Evolutionary conservation across 2,888 invertebrate species (phyloP).

Genomic region (Lordiphosa fenestrarum): DNA sequence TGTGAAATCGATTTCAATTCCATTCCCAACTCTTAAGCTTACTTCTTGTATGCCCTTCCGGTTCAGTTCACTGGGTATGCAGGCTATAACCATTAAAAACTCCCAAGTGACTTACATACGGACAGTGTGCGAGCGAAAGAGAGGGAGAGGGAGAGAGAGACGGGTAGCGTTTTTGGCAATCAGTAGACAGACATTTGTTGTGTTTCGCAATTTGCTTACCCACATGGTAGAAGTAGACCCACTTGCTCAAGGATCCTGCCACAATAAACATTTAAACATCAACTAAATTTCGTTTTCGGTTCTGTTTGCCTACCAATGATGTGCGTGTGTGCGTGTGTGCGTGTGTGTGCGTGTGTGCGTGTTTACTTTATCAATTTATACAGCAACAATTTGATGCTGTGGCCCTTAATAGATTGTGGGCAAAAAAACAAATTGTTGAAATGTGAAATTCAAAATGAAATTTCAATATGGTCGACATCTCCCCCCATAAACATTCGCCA

Average conservation of each 20-base stretch:
- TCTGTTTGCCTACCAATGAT: slow-evolving; percentile 21
- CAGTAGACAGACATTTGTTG: slow-evolving; percentile 68
- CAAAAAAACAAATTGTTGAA: slow-evolving; percentile 8
- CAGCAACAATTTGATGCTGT: slow-evolving; percentile 25
- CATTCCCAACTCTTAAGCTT: neutral
- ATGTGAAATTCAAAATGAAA: slow-evolving; percentile 29
- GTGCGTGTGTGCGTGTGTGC: neutral
- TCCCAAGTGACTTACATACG: slow-evolving; percentile 48
- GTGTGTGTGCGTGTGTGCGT: slow-evolving; percentile 1
- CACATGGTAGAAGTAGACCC: slow-evolving; percentile 13
- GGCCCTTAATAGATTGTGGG: slow-evolving; percentile 6
- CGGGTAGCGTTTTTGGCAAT: slow-evolving; percentile 48
- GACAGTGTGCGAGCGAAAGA: slow-evolving; percentile 3
- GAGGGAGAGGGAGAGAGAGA: too few relatives aligned
- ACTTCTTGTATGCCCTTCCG: slow-evolving; percentile 1
- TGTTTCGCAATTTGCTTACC: slow-evolving; percentile 69
- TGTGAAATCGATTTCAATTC: too few relatives aligned
- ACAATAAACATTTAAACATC: slow-evolving; percentile 61
- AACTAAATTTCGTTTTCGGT: slow-evolving; percentile 55
- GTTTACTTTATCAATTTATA: slow-evolving; percentile 37
- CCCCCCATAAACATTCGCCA: slow-evolving; percentile 1
- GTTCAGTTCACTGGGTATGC: neutral
- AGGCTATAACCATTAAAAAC: slow-evolving; percentile 55
- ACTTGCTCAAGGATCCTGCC: slow-evolving; percentile 13
- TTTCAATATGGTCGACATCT: slow-evolving; percentile 30